Evolutionary conservation across 2,797 vertebrate genomes (phyloP), one percentile per base, ranked within the genome.

Genomic region (Rhodeus uyekii): DNA sequence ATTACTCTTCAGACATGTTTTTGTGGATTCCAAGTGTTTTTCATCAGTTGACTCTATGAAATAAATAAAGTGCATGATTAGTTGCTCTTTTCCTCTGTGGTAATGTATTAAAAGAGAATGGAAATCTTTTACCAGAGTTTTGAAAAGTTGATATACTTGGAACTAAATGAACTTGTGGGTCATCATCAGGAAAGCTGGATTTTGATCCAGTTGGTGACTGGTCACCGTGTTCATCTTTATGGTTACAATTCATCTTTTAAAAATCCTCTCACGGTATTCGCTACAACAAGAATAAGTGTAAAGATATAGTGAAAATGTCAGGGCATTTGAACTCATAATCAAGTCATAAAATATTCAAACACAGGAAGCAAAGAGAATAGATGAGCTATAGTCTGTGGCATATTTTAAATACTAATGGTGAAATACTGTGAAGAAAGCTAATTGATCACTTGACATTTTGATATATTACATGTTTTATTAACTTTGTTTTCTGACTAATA

Each of bases 1-100:
- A 2, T 73, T 85, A 63, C 88, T 85, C 36, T 87, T 84, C 5
- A 84, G 79, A 44, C 80, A 81, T 4, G 68, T 74, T 58, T 80
- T 85, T 53, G 87, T 87, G 61, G 87, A 84, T 44, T 84, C 78
- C 50, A 75, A 78, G 2, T 72, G 76, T 32, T 84, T 74, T 73
- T 89, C 72, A 16, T 83, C 71, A 60, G 86, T 80, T 60, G 69
- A 75, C 68, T 61, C 90, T 90, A 76, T 44, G 46, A 78, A 8
- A 81, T 72, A 36, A 83, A 50, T 22, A 24, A 75, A 76, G 1
- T 32, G n/a, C 58, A 7, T 9, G 64, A 64, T 50, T 10, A 38
- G 42, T 29, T 73, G 22, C 18, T 67, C 10, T 55, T 69, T 42
- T 68, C 24, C 46, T 61, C 67, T 36, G 1, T 38, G 9, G 7